Percentiles rank a stretch among this genome's conserved stretches.
Conservation (phyloP, 2,113 vertebrate species). For the Podilymbus podiceps region DNA sequence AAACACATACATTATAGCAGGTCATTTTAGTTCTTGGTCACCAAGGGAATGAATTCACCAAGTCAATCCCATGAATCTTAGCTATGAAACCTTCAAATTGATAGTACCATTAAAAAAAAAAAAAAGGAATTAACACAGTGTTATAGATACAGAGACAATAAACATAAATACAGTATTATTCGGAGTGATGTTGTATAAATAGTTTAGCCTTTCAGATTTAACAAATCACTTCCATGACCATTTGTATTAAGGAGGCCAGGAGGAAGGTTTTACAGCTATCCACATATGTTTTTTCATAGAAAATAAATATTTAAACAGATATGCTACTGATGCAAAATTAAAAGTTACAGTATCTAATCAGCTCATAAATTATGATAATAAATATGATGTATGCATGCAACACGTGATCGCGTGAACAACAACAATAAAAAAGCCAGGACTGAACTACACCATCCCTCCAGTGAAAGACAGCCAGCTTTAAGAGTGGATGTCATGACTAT, state of each 20-base stretch:
- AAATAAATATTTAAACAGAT: not conserved
- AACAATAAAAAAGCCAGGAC: not conserved
- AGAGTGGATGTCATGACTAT: not conserved
- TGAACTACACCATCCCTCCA: not conserved
- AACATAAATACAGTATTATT: not conserved
- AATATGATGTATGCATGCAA: accelerated
- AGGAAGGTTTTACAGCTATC: not conserved
- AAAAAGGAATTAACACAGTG: not conserved
- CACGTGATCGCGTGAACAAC: not conserved
- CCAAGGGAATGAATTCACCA: not conserved
- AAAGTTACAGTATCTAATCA: not conserved
- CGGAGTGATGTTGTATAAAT: not conserved
- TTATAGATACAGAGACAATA: not conserved
- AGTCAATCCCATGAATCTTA: not conserved
- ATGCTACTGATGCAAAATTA: not conserved
- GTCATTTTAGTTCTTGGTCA: not conserved
- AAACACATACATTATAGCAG: not conserved
- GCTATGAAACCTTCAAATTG: not conserved
- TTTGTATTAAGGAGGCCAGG: not conserved
- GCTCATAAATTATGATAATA: not conserved
- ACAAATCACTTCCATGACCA: not conserved
- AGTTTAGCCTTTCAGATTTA: not conserved
- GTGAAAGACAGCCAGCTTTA: not conserved
- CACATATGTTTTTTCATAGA: not conserved
- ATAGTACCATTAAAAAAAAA: not conserved